Conservation (phyloP, 2,113 vertebrate species). For the Pseudorectes ferrugineus region DNA sequence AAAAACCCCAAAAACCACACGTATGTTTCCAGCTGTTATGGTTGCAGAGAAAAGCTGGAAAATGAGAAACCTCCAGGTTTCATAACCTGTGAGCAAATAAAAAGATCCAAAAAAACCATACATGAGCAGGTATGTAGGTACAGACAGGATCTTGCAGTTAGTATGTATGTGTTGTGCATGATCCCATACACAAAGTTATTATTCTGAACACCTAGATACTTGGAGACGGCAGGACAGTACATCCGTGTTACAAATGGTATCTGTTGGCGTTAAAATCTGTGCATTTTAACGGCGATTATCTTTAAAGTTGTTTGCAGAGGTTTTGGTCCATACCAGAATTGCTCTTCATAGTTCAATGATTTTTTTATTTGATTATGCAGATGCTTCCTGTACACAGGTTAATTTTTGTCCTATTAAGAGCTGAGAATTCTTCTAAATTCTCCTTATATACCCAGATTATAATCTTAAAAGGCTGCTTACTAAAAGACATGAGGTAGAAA, state of each 20-base stretch:
- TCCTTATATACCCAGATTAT: background rate
- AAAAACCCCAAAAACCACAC: accelerated
- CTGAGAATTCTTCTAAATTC: background rate
- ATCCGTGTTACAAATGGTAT: background rate
- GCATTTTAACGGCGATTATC: background rate
- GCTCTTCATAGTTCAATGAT: background rate
- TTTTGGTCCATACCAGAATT: background rate
- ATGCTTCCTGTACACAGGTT: background rate
- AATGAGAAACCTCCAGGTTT: background rate
- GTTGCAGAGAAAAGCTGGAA: background rate
- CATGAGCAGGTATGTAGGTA: background rate
- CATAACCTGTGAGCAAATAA: background rate
- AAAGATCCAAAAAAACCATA: background rate
- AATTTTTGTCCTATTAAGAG: background rate
- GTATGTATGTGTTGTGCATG: background rate
- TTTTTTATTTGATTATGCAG: background rate
- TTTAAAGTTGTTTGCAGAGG: background rate
- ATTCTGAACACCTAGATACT: background rate
- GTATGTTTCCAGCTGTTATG: background rate
- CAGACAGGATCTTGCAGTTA: background rate
- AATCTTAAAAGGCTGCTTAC: background rate
- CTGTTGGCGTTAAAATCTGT: background rate
- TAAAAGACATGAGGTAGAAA: background rate
- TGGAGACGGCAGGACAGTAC: background rate
- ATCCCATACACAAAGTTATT: background rate